Evolutionary conservation across 2,888 invertebrate genomes (phyloP), one percentile per base, ranked within the genome.

Genomic region (Amaurobius ferox): DNA sequence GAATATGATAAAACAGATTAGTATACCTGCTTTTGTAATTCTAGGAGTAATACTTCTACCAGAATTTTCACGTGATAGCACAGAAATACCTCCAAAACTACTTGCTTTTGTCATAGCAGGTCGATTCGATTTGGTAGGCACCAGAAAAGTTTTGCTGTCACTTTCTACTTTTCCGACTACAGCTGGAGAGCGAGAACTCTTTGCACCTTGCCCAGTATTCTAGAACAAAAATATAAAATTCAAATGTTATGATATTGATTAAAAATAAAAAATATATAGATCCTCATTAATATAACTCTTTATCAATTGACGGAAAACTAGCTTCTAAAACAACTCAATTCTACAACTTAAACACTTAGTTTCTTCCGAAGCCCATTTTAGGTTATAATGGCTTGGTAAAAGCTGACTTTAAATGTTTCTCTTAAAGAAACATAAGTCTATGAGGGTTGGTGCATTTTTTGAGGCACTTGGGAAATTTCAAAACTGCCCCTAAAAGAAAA

Each of bases 21-120:
- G 23, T 87, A 40, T 89, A 95, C 95, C 95, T 93, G 96, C 96
- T 90, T 96, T 95, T 87, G 95, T 95, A 72, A 96, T 93, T 80
- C 89, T 87, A 74, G 95, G 92, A 23, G 95, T 91, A 35, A 93
- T 92, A 90, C 94, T 94, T 88, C 88, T 87, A 80, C 88, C 62
- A 32, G 87, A 74, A 61, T 26, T 62, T 40, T 85, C 86, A 26
- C 77, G 40, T 23, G 86, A 68, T 28, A 86, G 67, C 29, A 88
- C 77, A 62, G 91, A 90, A 61, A 90, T 90, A n/a, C 96, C 97
- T 13, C 96, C 96, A 90, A 97, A 97, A 91, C 96, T 97, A 92
- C 96, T 96, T 72, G 96, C 96, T 91, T 96, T 96, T 67, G 95
- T 94, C 64, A 95, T 94, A 19, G 94, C 94, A 11, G 92, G 87